Evolutionary conservation across 2,888 invertebrate genomes (phyloP).

Genomic region (Nomada fabriciana): DNA sequence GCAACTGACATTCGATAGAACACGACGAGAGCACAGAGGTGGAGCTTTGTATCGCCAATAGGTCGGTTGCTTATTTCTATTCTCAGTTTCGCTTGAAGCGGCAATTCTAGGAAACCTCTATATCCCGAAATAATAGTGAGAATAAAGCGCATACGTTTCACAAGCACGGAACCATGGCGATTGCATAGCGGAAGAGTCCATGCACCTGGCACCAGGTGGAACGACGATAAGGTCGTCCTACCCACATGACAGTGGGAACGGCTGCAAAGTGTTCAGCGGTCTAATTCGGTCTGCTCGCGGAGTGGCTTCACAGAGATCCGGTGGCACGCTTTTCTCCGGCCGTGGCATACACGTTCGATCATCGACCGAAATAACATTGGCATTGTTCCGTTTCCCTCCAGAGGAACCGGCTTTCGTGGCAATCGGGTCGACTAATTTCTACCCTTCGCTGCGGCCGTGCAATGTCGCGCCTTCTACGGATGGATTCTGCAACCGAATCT

Average conservation of each 20-base stretch:
- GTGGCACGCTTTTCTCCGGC: constrained; percentile 76
- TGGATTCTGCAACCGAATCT: constrained; percentile 25
- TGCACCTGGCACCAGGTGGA: constrained; percentile 43
- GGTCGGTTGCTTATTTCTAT: neutral
- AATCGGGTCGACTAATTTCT: constrained; percentile 71
- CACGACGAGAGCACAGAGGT: constrained; percentile 5
- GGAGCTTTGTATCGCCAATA: no score
- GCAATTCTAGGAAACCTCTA: no score
- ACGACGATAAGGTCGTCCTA: constrained; percentile 58
- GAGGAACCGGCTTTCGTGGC: constrained; percentile 65
- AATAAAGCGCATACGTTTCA: no score
- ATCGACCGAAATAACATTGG: constrained; percentile 82
- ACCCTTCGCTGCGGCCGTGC: constrained; percentile 50
- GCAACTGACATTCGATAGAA: constrained; percentile 59
- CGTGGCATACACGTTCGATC: constrained; percentile 80
- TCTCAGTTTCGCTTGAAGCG: neutral
- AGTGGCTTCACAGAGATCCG: constrained; percentile 70
- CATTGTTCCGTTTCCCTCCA: constrained; percentile 82
- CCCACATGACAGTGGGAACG: constrained; percentile 20
- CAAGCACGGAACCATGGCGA: neutral
- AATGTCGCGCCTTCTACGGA: constrained; percentile 50
- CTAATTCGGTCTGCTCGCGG: constrained; percentile 74
- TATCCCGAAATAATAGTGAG: no score
- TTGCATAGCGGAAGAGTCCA: neutral
- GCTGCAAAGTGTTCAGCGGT: constrained; percentile 57